These are phyloP conservation scores for Azorinus chamasolen DNA, from an alignment of 2,888 invertebrate species.

Conservation along the genomic window DNA sequence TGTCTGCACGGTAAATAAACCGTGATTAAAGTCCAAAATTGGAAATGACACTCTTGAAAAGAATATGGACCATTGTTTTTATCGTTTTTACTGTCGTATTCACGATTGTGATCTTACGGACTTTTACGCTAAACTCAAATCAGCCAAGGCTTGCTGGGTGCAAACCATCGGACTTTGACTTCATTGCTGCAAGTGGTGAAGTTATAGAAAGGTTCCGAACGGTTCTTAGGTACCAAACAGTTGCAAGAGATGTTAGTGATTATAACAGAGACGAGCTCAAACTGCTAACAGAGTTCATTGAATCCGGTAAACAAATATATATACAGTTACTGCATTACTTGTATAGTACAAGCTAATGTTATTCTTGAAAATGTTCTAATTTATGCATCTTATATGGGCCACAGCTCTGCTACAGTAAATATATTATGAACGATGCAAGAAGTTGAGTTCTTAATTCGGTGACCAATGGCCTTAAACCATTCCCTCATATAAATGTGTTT, in stretches of 20 bases:
- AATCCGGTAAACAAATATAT: constrained; percentile 58
- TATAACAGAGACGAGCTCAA: constrained; percentile 70
- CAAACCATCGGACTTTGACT: constrained; percentile 72
- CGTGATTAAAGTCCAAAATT: not conserved
- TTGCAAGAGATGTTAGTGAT: constrained; percentile 66
- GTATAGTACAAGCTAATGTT: no score
- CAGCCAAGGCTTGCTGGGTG: constrained; percentile 68
- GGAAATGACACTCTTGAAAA: constrained; percentile 3
- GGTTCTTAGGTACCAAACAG: constrained; percentile 72
- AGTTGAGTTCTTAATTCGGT: no score
- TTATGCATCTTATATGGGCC: no score
- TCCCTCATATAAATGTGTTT: no score
- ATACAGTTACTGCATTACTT: not conserved
- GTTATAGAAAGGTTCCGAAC: constrained; percentile 69
- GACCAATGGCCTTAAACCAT: no score
- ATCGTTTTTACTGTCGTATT: not conserved
- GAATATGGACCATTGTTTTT: not conserved
- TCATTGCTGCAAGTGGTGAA: constrained; percentile 67
- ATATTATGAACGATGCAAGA: no score
- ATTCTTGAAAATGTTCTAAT: no score
- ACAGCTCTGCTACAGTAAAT: no score
- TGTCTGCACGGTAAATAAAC: no score
- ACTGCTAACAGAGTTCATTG: constrained; percentile 68
- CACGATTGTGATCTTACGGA: constrained; percentile 65
- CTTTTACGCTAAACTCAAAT: constrained; percentile 67